Evolutionary conservation across 2,888 invertebrate genomes (phyloP).

Genomic region (Gastracanthus pulcherrimus): DNA sequence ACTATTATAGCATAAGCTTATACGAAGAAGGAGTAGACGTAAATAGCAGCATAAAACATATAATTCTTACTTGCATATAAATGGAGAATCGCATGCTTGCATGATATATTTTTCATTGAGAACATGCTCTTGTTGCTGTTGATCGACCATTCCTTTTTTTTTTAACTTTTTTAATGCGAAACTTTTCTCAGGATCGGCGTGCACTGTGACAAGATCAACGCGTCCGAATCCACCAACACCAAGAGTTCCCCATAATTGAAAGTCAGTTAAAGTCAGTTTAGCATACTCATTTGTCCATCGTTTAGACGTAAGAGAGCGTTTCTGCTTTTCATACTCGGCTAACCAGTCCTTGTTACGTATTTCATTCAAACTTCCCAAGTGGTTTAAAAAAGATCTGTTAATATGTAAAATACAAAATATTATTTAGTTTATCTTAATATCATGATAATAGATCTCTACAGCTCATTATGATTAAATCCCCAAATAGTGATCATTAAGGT

Average conservation of each 20-base stretch:
- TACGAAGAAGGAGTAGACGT: background rate
- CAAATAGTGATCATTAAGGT: no score
- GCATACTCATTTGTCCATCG: constrained; percentile 80
- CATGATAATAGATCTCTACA: no score
- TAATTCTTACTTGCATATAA: constrained; percentile 83
- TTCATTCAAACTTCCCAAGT: constrained; percentile 89
- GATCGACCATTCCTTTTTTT: constrained; percentile 84
- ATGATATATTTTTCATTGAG: constrained; percentile 84
- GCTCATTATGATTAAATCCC: no score
- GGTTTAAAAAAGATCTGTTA: constrained; percentile 86
- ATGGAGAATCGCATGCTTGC: constrained; percentile 85
- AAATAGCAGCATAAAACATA: background rate
- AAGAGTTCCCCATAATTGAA: constrained; percentile 90
- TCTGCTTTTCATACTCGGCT: constrained; percentile 73
- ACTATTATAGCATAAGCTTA: no score
- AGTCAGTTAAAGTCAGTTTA: constrained; percentile 86
- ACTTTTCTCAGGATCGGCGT: constrained; percentile 73
- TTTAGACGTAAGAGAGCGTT: constrained; percentile 70
- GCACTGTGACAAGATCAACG: constrained; percentile 83
- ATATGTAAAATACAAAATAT: background rate
- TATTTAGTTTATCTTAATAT: no score
- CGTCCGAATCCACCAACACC: constrained; percentile 96
- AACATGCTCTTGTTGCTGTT: constrained; percentile 85
- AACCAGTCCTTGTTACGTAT: constrained; percentile 80
- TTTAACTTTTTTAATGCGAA: constrained; percentile 85